Percentiles rank a stretch among this genome's conserved stretches.
These are phyloP conservation scores for Lasaia peninsularis DNA, from an alignment of 1,140 invertebrate species.

Conservation along the genomic window DNA sequence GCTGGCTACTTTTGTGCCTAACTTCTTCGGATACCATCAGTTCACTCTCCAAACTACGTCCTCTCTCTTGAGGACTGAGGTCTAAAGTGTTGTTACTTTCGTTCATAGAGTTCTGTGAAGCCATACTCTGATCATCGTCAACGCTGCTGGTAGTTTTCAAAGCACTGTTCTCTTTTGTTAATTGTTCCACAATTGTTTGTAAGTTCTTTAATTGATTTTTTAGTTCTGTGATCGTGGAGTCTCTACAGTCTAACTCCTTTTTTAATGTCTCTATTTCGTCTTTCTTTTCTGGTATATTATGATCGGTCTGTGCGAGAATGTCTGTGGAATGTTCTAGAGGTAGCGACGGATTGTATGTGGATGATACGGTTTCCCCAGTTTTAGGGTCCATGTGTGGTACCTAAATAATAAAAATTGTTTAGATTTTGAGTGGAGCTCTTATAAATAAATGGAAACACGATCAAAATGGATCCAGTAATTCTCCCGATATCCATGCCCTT, in stretches of 20 bases:
- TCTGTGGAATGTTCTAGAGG: slow-evolving; percentile 49
- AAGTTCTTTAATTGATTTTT: slow-evolving; percentile 79
- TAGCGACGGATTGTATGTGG: slow-evolving; percentile 60
- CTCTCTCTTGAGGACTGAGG: slow-evolving; percentile 44
- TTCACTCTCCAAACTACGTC: slow-evolving; percentile 57
- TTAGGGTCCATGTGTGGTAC: slow-evolving; percentile 44
- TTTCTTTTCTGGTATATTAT: slow-evolving; percentile 27
- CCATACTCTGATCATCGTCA: slow-evolving; percentile 57
- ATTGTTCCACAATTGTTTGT: slow-evolving; percentile 80
- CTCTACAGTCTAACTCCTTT: slow-evolving; percentile 64
- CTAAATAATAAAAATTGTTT: slow-evolving; percentile 22
- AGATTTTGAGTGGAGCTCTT: too few relatives aligned
- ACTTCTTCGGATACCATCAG: slow-evolving; percentile 33
- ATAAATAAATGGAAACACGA: too few relatives aligned
- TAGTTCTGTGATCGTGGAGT: slow-evolving; percentile 78
- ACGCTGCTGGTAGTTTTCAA: slow-evolving; percentile 75
- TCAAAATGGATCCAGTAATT: too few relatives aligned
- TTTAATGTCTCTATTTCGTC: slow-evolving; percentile 57
- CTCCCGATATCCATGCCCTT: too few relatives aligned
- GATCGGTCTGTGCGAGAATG: slow-evolving; percentile 31
- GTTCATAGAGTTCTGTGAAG: slow-evolving; percentile 46
- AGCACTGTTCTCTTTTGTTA: slow-evolving; percentile 84
- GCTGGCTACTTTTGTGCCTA: slow-evolving; percentile 72
- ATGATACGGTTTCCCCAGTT: slow-evolving; percentile 57
- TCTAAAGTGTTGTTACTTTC: slow-evolving; percentile 55